Evolutionary conservation across 2,888 invertebrate species (phyloP), one percentile per base, ranked within the genome.

Genomic region (Heliothis peltigera): DNA sequence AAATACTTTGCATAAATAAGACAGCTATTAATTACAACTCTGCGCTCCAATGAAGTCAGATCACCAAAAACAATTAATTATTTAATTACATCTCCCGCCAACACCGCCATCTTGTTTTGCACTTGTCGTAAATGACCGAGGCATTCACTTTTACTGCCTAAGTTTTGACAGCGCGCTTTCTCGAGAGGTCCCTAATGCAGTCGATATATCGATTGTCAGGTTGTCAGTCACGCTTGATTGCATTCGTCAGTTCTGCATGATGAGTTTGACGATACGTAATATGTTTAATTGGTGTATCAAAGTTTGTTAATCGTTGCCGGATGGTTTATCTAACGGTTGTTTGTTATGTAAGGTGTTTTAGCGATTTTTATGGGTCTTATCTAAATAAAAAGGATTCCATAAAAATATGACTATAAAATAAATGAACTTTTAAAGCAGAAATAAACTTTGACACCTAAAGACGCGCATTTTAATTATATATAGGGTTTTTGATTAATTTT

Each of bases 121-220:
- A 72, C 64, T 60, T 75, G 64, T 71, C 70, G 69, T 48, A 48
- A 49, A 28, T 44, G 52, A 63, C 51, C 55, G 67, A 67, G 70
- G 71, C 68, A 68, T 70, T 82, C 80, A 75, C 65, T 84, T 80
- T 76, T 75, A 75, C 73, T 73, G 64, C 65, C 65, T 77, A 73
- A 68, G 58, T 66, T 82, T 70, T 71, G 79, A 69, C 72, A 79
- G 72, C 61, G 79, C 79, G 81, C 79, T 75, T 81, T 79, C 72
- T 60, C 64, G 69, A 78, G 68, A 66, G 65, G 54, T 75, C 63
- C 58, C 59, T 70, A 59, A 66, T 57, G 69, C 76, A 72, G 57
- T 67, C 63, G 62, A 60, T 79, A 55, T 46, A 43, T 35, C 55
- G 61, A 60, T 64, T 51, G 60, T 76, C 65, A 55, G 76, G 10